Conservation (phyloP, 2,888 invertebrate genomes). For the Hesperia comma region DNA sequence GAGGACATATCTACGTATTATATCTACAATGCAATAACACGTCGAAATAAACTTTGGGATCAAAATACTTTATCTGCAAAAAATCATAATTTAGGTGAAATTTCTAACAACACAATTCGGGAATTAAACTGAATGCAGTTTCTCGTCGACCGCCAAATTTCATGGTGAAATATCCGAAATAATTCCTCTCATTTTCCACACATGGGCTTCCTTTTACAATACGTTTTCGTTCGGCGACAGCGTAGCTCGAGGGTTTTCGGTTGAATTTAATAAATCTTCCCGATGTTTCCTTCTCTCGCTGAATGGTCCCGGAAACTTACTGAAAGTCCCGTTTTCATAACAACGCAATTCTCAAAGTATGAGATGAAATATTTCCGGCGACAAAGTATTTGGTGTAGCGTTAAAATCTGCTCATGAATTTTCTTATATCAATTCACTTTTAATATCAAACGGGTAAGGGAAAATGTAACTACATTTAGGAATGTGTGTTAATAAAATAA, state of each 20-base stretch:
- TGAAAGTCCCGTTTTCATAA: constrained; percentile 63
- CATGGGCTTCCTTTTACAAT: constrained; percentile 49
- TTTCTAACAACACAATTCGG: constrained; percentile 19
- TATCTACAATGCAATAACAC: too few relatives aligned
- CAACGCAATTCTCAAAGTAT: constrained; percentile 55
- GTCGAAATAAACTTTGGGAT: too few relatives aligned
- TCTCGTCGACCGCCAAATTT: constrained; percentile 24
- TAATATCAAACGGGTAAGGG: not conserved
- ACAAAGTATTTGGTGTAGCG: constrained; percentile 44
- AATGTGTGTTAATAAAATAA: too few relatives aligned
- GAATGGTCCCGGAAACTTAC: constrained; percentile 56
- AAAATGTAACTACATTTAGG: not conserved
- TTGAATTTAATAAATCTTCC: constrained; percentile 69
- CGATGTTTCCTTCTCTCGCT: constrained; percentile 58
- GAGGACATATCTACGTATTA: too few relatives aligned
- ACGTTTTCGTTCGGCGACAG: constrained; percentile 43
- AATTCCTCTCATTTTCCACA: constrained; percentile 44
- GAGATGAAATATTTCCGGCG: constrained; percentile 59
- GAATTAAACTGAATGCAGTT: constrained; percentile 23
- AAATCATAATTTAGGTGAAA: constrained; percentile 34
- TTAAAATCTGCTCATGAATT: constrained; percentile 56
- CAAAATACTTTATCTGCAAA: constrained; percentile 21
- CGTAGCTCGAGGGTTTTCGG: constrained; percentile 47
- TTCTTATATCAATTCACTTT: constrained; percentile 27
- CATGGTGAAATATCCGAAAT: constrained; percentile 41